Evolutionary conservation across 2,888 invertebrate species (phyloP).

Genomic region (Plebejus melissa): DNA sequence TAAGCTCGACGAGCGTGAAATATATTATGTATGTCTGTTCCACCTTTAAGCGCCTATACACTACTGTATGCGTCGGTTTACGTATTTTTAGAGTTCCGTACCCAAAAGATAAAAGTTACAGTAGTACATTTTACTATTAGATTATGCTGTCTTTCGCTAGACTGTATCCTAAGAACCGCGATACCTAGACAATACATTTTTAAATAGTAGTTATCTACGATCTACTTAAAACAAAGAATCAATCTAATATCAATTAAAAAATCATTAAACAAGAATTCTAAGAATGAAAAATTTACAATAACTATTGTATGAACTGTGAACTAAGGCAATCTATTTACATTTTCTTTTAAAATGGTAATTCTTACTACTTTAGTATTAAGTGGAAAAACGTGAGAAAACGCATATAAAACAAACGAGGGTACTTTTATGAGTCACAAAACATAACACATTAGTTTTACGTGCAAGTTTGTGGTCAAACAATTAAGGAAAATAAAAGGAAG

Average conservation of each 20-base stretch:
- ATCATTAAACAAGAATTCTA: not conserved
- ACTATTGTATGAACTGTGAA: constrained; percentile 12
- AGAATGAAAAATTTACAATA: not conserved
- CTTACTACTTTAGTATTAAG: not conserved
- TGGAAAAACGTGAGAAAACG: constrained; percentile 24
- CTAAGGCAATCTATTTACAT: not conserved
- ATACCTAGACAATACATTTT: too few species aligned
- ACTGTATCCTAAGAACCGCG: too few species aligned
- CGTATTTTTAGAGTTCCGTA: too few species aligned
- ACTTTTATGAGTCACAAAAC: constrained; percentile 7
- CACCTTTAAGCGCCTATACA: too few species aligned
- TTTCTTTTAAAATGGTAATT: not conserved
- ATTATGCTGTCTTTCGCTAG: too few species aligned
- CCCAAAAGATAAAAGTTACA: too few species aligned
- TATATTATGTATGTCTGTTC: too few species aligned
- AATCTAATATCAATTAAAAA: not conserved
- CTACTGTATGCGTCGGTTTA: too few species aligned
- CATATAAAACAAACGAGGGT: constrained; percentile 7
- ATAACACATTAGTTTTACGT: constrained; percentile 5
- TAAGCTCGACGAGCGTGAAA: too few species aligned
- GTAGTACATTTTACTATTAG: too few species aligned
- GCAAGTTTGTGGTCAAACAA: constrained; percentile 9
- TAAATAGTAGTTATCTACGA: too few species aligned
- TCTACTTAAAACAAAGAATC: too few species aligned
- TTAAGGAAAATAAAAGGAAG: not conserved